Evolutionary conservation across 1,140 invertebrate genomes (phyloP), one percentile per base, ranked within the genome.

Genomic region (Drosophila cardini): DNA sequence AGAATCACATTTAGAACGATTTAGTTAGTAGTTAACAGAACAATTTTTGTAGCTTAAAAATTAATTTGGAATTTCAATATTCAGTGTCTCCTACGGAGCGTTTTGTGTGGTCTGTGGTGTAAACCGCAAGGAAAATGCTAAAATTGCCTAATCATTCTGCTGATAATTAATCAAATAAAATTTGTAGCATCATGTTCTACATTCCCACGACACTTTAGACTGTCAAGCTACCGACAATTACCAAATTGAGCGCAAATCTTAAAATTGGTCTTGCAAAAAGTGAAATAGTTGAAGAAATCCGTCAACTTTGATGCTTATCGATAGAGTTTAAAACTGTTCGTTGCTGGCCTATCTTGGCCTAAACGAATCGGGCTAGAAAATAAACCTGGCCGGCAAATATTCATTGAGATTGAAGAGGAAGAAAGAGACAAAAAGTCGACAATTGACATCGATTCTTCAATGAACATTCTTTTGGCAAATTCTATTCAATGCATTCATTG

Each of bases 151-250:
- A 36, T 87, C 84, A 87, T 75, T 32, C 6, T 7, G 15, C 21
- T 42, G 2, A 38, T 15, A 72, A 87, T 87, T 80, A 87, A 87
- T 87, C 84, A 89, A 16, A 16, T 5, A 1, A 40, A 43, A 58
- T 71, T 40, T 64, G 62, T n/a, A 0, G 5, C 8, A 62, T 72
- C 69, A 67, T 45, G 53, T n/a, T n/a, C n/a, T n/a, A n/a, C n/a
- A 71, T 90, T 90, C 74, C 72, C 80, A 80, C 80, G 86, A 74
- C 81, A 90, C 77, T 86, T 80, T n/a, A 77, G 57, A 76, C 63
- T 78, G 55, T 72, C 74, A 65, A 58, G 45, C 57, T 69, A 55
- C 15, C 15, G 48, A 30, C 30, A 61, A 89, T 78, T 61, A 87
- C 45, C 67, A 78, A 89, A 74, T 78, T 69, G 62, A 43, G 48